Evolutionary conservation across 1,140 invertebrate genomes (phyloP).

Genomic region (Tachypleus tridentatus): DNA sequence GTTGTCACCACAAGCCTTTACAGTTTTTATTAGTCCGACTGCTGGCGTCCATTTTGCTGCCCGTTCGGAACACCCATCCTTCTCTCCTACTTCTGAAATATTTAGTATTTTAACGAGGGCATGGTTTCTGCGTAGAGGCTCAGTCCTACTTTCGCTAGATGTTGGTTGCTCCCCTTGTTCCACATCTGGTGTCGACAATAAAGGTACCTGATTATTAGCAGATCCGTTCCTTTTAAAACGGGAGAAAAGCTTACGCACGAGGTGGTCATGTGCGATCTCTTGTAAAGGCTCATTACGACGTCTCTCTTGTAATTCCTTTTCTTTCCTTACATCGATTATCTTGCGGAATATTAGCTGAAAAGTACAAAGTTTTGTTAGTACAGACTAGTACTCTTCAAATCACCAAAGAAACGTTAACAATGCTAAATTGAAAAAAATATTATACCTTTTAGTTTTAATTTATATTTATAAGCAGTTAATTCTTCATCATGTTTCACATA

Average conservation of each 20-base stretch:
- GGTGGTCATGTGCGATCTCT: slow-evolving; percentile 87
- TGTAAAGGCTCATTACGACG: slow-evolving; percentile 91
- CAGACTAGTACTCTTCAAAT: too few species aligned
- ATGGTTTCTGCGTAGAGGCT: background rate
- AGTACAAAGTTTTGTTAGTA: slow-evolving; percentile 23
- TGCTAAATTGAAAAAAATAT: too few species aligned
- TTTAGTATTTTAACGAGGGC: background rate
- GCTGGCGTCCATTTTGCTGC: background rate
- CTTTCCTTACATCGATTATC: slow-evolving; percentile 93
- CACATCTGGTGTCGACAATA: slow-evolving; percentile 3
- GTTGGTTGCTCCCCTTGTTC: slow-evolving; percentile 11
- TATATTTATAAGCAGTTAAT: too few species aligned
- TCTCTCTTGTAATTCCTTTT: slow-evolving; percentile 92
- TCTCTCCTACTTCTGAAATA: background rate
- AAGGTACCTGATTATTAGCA: background rate
- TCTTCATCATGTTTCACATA: too few species aligned
- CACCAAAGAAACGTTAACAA: too few species aligned
- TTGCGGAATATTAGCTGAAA: slow-evolving; percentile 90
- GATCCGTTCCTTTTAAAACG: slow-evolving; percentile 53
- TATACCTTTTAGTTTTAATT: too few species aligned
- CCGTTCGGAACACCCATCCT: background rate
- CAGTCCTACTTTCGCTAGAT: background rate
- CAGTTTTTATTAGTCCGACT: background rate
- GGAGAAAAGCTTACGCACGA: slow-evolving; percentile 94
- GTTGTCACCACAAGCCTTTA: background rate